A percentile compares a stretch with the other conserved stretches of the same genome.
These are phyloP conservation scores for Drosophila gunungcola DNA, from an alignment of 1,140 invertebrate genomes.

Conservation along the genomic window DNA sequence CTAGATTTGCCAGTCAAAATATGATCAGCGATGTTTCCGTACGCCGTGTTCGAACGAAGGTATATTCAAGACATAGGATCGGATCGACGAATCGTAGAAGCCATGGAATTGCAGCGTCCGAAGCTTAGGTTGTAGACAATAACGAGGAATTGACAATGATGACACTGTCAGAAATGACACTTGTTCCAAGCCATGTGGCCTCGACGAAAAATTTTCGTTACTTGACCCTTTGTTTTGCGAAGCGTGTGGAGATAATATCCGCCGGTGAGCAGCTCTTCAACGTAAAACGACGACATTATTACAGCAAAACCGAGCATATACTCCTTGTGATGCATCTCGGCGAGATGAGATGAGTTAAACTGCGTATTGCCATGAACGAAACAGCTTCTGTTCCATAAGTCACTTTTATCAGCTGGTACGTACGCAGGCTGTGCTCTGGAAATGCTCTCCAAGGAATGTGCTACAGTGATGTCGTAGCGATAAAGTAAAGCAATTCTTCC, in stretches of 20 bases:
- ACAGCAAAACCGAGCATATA: not conserved
- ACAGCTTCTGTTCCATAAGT: constrained; percentile 8
- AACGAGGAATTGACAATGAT: too few relatives aligned
- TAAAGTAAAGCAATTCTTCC: too few relatives aligned
- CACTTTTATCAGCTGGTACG: constrained; percentile 30
- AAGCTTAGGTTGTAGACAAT: too few relatives aligned
- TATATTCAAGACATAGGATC: too few relatives aligned
- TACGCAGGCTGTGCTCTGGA: constrained; percentile 38
- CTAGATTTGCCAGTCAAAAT: too few relatives aligned
- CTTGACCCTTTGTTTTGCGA: constrained; percentile 9
- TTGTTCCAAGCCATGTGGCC: not conserved
- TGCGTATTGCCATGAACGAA: constrained; percentile 1
- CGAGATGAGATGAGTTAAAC: constrained; percentile 3
- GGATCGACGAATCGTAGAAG: too few relatives aligned
- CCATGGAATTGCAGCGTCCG: too few relatives aligned
- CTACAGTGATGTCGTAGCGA: too few relatives aligned
- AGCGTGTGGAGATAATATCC: constrained; percentile 1
- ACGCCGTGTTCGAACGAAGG: too few relatives aligned
- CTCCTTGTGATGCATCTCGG: not conserved
- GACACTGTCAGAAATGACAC: too few relatives aligned
- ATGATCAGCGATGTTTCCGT: too few relatives aligned
- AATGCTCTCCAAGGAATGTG: constrained; percentile 84
- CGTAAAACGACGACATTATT: constrained; percentile 8
- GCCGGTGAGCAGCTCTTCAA: constrained; percentile 16
- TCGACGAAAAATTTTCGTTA: constrained; percentile 14